Evolutionary conservation across 23 tunicate species (phyloP).

Genomic region (Botrylloides violaceus): DNA sequence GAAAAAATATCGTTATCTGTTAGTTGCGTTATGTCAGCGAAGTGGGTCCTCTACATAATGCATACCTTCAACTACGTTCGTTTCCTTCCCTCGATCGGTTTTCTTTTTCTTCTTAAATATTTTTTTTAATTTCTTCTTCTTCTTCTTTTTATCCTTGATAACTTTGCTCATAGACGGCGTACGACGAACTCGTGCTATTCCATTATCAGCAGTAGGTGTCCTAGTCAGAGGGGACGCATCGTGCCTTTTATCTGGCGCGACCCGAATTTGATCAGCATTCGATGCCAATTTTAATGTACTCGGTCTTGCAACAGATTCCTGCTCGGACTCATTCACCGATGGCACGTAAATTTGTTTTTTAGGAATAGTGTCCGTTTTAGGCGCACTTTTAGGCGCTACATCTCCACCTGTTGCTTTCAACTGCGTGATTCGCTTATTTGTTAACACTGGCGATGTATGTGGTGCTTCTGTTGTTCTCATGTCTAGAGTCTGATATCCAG

Average conservation of each 20-base stretch:
- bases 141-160: neutral
- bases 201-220: neutral
- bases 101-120: conserved; percentile 18
- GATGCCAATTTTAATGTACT: neutral
- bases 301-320: neutral
- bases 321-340: neutral
- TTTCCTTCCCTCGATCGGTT: neutral
- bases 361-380: neutral
- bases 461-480: neutral
- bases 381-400: neutral
- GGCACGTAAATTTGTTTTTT: neutral
- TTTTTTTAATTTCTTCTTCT: neutral
- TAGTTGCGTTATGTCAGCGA: too few species aligned
- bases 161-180: conserved; percentile 7
- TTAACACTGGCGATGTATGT: neutral
- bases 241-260: neutral
- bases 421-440: conserved; percentile 1
- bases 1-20: too few species aligned
- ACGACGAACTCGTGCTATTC: neutral
- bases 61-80: conserved; percentile 1
- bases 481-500: neutral
- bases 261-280: neutral
- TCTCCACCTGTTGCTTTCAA: neutral
- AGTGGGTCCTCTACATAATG: too few species aligned
- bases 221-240: conserved; percentile 3